Evolutionary conservation across 2,797 vertebrate genomes (phyloP).

Genomic region (Eulemur coronatus): DNA sequence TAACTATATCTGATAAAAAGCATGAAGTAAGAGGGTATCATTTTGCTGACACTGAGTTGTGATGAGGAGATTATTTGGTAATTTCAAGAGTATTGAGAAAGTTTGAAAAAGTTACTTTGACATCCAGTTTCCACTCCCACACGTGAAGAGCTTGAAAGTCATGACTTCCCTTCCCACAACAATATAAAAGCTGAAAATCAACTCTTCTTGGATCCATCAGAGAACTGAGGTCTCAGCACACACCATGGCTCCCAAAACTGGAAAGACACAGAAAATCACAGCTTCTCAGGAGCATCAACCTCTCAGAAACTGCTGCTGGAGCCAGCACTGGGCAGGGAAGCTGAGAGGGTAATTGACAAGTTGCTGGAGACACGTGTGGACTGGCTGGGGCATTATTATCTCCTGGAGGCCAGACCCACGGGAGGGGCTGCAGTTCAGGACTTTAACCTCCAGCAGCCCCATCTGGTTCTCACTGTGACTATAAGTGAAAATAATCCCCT

Average conservation of each 20-base stretch:
- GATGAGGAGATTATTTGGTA: not conserved
- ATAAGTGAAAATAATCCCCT: not conserved
- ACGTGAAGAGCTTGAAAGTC: not conserved
- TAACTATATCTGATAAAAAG: not conserved
- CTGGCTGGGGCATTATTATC: too few species aligned
- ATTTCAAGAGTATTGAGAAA: not conserved
- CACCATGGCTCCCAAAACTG: accelerated
- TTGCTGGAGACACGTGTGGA: too few species aligned
- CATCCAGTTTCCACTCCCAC: not conserved
- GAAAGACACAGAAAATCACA: not conserved
- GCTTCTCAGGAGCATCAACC: not conserved
- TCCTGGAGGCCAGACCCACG: not conserved
- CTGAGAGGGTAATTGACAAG: too few species aligned
- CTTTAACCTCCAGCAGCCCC: not conserved
- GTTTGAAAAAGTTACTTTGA: not conserved
- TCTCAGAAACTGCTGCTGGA: not conserved
- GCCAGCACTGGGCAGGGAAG: not conserved
- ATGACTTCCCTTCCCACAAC: not conserved
- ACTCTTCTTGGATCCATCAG: not conserved
- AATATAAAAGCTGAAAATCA: not conserved
- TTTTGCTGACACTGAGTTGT: not conserved
- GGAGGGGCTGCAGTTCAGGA: too few species aligned
- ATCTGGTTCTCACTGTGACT: not conserved
- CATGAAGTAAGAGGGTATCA: not conserved
- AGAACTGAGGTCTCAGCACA: not conserved